Base-by-base conservation (phyloP, 1,140 invertebrate genomes). In the Panulirus ornatus region DNA sequence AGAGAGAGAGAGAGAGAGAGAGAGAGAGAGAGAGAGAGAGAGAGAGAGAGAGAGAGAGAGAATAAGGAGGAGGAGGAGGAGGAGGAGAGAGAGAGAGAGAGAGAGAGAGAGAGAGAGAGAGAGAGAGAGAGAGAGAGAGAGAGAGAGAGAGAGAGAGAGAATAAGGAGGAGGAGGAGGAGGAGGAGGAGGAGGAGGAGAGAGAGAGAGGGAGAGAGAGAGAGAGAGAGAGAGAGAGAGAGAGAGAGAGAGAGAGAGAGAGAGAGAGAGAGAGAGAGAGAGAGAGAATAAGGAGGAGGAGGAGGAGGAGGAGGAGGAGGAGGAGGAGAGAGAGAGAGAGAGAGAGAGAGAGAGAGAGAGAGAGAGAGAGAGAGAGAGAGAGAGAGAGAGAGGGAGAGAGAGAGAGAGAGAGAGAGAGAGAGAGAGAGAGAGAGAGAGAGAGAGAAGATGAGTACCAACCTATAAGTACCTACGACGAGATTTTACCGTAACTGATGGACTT, bases 381-480 rank as follows among this genome's bases (percentile, higher is more conserved):
- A 44, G 58, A 58, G 83, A n/a, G 63, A 44, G 19, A 44, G 40
- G 1, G 83, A 58, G 36, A 42, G 79, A 27, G 51, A 27, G 0
- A 16, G 27, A 38, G 75, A 78, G 75, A 44, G 75, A 78, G 75
- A 78, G 75, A 78, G 75, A 44, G 75, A 78, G 75, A 44, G 75
- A 78, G 44, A 47, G 44, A 47, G 44, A 47, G 44, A 47, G 44
- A 47, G 44, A 47, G 44, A 47, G 44, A 47, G 44, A 47, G 44
- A 47, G 44, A 47, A 14, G 44, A 47, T 47, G 44, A 47, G 5
- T 47, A 47, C 44, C 14, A 14, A 6, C 44, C 14, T 6, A 47
- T 47, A 14, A 47, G 44, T n/a, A n/a, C n/a, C n/a, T n/a, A n/a
- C n/a, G n/a, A n/a, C n/a, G n/a, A n/a, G n/a, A n/a, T n/a, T n/a